Evolutionary conservation across 2,888 invertebrate species (phyloP), one percentile per base, ranked within the genome.

Genomic region (Sinotaia quadrata): DNA sequence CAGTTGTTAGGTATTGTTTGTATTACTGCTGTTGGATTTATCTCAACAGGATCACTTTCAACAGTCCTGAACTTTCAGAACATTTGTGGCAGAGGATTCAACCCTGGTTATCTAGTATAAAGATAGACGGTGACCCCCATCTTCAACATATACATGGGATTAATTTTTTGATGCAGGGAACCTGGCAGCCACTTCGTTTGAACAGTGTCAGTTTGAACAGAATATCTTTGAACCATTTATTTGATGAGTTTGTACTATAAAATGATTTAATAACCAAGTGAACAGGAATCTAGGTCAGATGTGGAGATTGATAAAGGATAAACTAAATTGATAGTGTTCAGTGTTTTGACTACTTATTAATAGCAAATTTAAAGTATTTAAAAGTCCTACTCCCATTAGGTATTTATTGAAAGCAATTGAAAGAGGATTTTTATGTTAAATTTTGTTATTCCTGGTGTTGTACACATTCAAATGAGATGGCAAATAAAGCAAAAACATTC

Each of bases 141-240:
- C 27, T 69, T 29, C 63, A 74, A 8, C 83, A 84, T 67, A 71
- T 85, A 15, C 83, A 83, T 59, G 84, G 85, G 21, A 61, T 79
- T 12, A 73, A 75, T 24, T 72, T 72, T 41, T 60, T 82, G 7
- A 71, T 86, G 68, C 77, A 81, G 59, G 85, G 85, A 7, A 78
- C 63, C 33, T 86, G 85, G 85, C 65, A 70, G 57, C 84, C 85
- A 12, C n/a, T 67, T 4, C 78, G 80, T 21, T 59, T 86, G 5
- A 86, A 86, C 61, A 69, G 76, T 66, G 85, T 84, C 73, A 69
- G 76, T 65, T 8, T 15, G n/a, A n/a, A n/a, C n/a, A 34, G 33
- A 12, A 33, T n/a, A 51, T n/a, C 21, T 18, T 7, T 8, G 21
- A 18, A 15, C 18, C 12, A 8, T 21, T 51, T 7, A 12, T 21